Percentiles rank a stretch among this genome's conserved stretches.
Conservation (phyloP, 2,113 vertebrate species). For the Stigmatopora nigra region DNA sequence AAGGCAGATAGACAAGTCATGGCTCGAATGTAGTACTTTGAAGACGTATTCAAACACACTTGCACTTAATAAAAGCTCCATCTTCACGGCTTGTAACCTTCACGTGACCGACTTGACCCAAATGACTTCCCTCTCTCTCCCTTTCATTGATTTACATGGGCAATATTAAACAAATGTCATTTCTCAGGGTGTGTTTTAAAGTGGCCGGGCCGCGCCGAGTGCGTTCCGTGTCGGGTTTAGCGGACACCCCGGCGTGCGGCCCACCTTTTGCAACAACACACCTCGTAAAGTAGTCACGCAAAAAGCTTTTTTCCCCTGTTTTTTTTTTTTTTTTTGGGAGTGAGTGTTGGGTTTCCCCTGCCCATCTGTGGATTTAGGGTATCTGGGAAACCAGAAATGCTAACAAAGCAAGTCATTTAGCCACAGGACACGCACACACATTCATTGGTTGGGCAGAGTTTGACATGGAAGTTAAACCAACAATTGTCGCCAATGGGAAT, state of each 20-base stretch:
- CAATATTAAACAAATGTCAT: slow-evolving; percentile 54
- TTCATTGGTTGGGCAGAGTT: slow-evolving; percentile 14
- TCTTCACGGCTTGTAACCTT: slow-evolving; percentile 37
- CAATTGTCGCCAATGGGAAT: slow-evolving; percentile 9
- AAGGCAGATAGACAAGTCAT: too few species aligned
- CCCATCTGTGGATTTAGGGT: slow-evolving; percentile 47
- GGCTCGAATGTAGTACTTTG: neutral
- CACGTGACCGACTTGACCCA: slow-evolving; percentile 54
- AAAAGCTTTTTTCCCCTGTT: slow-evolving; percentile 27
- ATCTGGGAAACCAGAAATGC: slow-evolving; percentile 36
- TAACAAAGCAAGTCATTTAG: slow-evolving; percentile 58
- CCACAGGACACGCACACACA: slow-evolving; percentile 43
- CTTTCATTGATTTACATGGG: slow-evolving; percentile 53
- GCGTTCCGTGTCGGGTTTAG: slow-evolving; percentile 60
- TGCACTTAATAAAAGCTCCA: too few species aligned
- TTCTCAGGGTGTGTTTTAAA: slow-evolving; percentile 55
- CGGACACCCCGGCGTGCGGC: slow-evolving; percentile 59
- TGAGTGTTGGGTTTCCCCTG: slow-evolving; percentile 63
- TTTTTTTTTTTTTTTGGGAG: slow-evolving; percentile 7
- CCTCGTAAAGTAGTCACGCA: slow-evolving; percentile 63
- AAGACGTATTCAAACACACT: neutral
- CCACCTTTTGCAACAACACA: slow-evolving; percentile 64
- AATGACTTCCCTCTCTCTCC: slow-evolving; percentile 46
- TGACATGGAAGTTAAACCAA: slow-evolving; percentile 28
- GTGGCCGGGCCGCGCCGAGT: slow-evolving; percentile 38